Percentiles rank a stretch among this genome's conserved stretches.
These are phyloP conservation scores for Drosophila emarginata DNA, from an alignment of 2,888 invertebrate species.

Conservation along the genomic window DNA sequence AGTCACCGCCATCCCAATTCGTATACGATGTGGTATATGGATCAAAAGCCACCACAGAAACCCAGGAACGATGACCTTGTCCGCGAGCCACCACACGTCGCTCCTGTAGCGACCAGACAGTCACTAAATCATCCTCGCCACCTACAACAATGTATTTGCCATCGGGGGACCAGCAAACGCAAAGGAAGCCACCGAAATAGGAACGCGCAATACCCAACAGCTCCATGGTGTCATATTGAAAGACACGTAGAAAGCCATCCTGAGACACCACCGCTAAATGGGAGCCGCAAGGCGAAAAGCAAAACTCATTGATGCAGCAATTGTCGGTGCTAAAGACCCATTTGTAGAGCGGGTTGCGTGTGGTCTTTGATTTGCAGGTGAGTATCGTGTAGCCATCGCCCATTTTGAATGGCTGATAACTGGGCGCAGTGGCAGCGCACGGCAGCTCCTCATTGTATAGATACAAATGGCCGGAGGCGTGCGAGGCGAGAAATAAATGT, in stretches of 20 bases:
- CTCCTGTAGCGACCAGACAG: conserved; percentile 97
- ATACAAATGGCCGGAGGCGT: conserved; percentile 98
- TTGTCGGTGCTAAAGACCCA: conserved; percentile 93
- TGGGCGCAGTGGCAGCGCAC: conserved; percentile 94
- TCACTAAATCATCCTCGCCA: conserved; percentile 99
- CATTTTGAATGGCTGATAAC: conserved; percentile 97
- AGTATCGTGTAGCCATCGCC: conserved; percentile 97
- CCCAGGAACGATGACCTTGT: conserved; percentile 99
- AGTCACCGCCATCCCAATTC: conserved; percentile 84
- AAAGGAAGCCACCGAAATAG: conserved; percentile 98
- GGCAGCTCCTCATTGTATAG: conserved; percentile 97
- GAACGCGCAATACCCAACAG: conserved; percentile 95
- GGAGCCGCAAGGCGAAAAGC: conserved; percentile 96
- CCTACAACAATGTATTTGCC: conserved; percentile 97
- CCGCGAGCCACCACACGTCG: conserved; percentile 97
- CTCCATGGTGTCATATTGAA: conserved; percentile 99
- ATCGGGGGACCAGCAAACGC: conserved; percentile 99
- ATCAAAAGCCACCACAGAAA: conserved; percentile 97
- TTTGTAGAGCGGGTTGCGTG: conserved; percentile 96
- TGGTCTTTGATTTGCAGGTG: conserved; percentile 97
- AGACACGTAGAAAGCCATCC: conserved; percentile 96
- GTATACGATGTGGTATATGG: conserved; percentile 90
- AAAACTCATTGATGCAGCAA: conserved; percentile 96
- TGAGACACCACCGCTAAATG: conserved; percentile 97
- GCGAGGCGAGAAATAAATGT: conserved; percentile 96